A percentile compares a stretch with the other conserved stretches of the same genome.
Evolutionary conservation across 2,797 vertebrate species (phyloP).

Genomic region (Spheniscus humboldti): DNA sequence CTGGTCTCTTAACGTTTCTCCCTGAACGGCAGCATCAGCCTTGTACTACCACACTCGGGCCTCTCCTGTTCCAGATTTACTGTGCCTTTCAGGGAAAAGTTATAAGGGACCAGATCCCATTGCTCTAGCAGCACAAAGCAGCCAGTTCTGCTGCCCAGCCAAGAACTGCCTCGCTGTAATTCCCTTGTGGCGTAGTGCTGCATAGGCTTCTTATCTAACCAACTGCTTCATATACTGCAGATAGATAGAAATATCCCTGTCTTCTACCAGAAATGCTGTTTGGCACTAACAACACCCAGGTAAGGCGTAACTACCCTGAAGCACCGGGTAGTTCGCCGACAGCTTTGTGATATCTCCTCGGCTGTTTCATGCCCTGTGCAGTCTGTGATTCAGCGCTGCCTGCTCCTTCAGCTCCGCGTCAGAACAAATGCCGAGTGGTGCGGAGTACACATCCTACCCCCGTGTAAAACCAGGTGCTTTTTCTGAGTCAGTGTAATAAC

Average conservation of each 20-base stretch:
- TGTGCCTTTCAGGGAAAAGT: not conserved
- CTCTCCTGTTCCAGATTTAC: not conserved
- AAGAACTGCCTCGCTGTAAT: not conserved
- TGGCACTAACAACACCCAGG: not conserved
- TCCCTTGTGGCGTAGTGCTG: rapidly evolving
- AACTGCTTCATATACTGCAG: not conserved
- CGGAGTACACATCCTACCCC: not conserved
- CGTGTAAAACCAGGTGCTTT: not conserved
- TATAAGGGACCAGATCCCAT: not conserved
- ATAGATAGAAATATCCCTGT: not conserved
- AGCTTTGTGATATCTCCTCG: not conserved
- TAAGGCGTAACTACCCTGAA: not conserved
- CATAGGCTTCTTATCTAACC: not conserved
- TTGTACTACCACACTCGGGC: rapidly evolving
- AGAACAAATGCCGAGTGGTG: not conserved
- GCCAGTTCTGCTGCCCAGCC: not conserved
- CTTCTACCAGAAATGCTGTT: not conserved
- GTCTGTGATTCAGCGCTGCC: not conserved
- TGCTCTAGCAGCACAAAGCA: not conserved
- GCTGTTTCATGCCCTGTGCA: not conserved
- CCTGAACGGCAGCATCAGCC: not conserved
- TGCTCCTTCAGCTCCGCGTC: not conserved
- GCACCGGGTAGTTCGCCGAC: rapidly evolving
- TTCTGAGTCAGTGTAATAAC: not conserved
- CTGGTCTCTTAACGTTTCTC: not conserved